phyloP scores from a whole-genome alignment of 2,797 vertebrate genomes.

The Moxostoma hubbsi region DNA sequence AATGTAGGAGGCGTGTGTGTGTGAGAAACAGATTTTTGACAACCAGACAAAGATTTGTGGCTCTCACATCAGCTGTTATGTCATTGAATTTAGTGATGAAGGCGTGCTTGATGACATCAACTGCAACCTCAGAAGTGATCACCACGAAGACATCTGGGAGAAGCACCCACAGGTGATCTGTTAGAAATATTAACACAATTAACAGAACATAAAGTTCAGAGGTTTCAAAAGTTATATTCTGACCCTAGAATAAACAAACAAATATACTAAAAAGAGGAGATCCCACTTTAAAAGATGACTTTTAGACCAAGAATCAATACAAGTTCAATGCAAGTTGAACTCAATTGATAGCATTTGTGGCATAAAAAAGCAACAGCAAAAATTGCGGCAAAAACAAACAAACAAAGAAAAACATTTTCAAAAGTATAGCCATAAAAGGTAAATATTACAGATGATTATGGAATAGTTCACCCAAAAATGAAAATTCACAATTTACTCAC shows the following conservation, averaged over 20 bases:
- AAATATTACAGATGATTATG: too few relatives aligned
- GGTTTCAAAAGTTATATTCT: too few relatives aligned
- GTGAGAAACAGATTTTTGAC: not conserved
- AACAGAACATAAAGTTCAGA: too few relatives aligned
- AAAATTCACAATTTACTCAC: too few relatives aligned
- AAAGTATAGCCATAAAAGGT: too few relatives aligned
- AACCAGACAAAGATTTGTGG: conserved; percentile 19
- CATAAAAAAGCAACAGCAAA: too few relatives aligned
- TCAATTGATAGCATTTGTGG: too few relatives aligned
- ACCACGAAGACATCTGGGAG: conserved; percentile 90
- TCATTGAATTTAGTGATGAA: conserved; percentile 93
- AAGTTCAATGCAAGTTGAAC: too few relatives aligned
- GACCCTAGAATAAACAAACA: not conserved
- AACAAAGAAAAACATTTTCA: too few relatives aligned
- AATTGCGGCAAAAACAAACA: too few relatives aligned
- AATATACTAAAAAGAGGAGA: not conserved
- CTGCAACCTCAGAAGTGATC: conserved; percentile 84
- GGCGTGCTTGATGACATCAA: conserved; percentile 88
- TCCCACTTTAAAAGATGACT: not conserved
- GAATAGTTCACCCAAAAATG: too few relatives aligned
- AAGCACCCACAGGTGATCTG: conserved; percentile 89
- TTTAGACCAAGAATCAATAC: not conserved
- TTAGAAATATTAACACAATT: conserved; percentile 5
- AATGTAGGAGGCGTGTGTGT: not conserved
- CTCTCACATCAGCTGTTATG: conserved; percentile 88